Conservation (phyloP, 2,888 invertebrate genomes). For the Eristalis arbustorum region DNA sequence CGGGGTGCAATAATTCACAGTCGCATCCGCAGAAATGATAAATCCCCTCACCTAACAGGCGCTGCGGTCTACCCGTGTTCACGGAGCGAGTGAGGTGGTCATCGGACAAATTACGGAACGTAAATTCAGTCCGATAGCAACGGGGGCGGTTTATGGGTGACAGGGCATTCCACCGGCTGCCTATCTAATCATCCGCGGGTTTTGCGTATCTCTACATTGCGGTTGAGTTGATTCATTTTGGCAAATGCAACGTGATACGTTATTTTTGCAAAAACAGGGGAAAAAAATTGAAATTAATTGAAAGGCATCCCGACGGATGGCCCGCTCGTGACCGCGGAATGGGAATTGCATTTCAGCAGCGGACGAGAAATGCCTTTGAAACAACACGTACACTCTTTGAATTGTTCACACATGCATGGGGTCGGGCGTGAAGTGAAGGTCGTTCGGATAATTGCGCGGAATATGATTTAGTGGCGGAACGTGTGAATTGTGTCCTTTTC, state of each 20-base stretch:
- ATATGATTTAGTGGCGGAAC: not conserved
- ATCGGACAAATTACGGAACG: not conserved
- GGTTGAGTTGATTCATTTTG: conserved; percentile 3
- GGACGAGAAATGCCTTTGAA: not conserved
- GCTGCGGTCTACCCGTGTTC: not conserved
- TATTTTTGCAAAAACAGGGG: not conserved
- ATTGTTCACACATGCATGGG: not conserved
- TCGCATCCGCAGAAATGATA: not conserved
- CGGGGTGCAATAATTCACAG: not conserved
- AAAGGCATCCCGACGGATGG: not conserved
- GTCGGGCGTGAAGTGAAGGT: not conserved
- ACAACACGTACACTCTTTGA: not conserved
- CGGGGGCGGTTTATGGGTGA: not conserved
- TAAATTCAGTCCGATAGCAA: not conserved
- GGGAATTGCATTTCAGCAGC: not conserved
- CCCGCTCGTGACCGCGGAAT: not conserved
- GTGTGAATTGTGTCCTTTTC: not conserved
- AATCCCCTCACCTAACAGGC: not conserved
- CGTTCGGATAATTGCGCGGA: not conserved
- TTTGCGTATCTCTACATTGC: not conserved
- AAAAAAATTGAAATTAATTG: conserved; percentile 21
- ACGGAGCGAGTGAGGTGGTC: not conserved
- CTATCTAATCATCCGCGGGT: not conserved
- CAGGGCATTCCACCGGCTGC: not conserved
- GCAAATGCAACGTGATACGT: not conserved